A percentile compares a stretch with the other conserved stretches of the same genome.
phyloP scores from a whole-genome alignment of 1,140 invertebrate species.

The Apolygus lucorum region DNA sequence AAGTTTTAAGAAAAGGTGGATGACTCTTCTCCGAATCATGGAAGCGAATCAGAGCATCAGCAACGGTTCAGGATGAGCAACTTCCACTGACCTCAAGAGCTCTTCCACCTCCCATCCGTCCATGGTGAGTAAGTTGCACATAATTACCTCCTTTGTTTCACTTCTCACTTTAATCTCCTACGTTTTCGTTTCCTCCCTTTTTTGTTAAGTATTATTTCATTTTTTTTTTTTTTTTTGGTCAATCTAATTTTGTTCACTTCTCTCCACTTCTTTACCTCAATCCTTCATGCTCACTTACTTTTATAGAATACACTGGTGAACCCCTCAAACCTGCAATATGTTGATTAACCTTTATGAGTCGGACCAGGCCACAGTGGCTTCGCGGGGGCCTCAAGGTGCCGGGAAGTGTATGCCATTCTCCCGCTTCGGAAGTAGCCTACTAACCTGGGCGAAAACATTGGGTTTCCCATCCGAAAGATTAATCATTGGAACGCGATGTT shows the following conservation, averaged over 20 bases:
- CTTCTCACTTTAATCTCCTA: background rate
- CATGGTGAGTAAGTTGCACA: background rate
- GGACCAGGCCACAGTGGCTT: too few species aligned
- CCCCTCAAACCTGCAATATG: too few species aligned
- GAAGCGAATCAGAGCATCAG: background rate
- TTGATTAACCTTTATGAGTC: too few species aligned
- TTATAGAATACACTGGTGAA: too few species aligned
- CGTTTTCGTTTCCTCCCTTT: too few species aligned
- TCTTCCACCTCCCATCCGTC: background rate
- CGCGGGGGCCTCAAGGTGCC: too few species aligned
- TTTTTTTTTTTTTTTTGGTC: too few species aligned
- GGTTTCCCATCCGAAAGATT: background rate
- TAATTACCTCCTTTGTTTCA: background rate
- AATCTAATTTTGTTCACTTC: too few species aligned
- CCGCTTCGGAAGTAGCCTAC: background rate
- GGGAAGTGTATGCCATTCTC: background rate
- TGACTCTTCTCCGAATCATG: background rate
- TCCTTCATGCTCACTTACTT: too few species aligned
- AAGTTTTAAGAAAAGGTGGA: too few species aligned
- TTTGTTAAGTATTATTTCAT: too few species aligned
- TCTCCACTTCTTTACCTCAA: too few species aligned
- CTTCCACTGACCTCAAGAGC: background rate
- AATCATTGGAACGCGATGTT: conserved; percentile 1
- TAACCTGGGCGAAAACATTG: background rate
- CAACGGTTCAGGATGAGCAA: background rate